Base-by-base conservation (phyloP, 2,888 invertebrate species). In the Volucella inanis region DNA sequence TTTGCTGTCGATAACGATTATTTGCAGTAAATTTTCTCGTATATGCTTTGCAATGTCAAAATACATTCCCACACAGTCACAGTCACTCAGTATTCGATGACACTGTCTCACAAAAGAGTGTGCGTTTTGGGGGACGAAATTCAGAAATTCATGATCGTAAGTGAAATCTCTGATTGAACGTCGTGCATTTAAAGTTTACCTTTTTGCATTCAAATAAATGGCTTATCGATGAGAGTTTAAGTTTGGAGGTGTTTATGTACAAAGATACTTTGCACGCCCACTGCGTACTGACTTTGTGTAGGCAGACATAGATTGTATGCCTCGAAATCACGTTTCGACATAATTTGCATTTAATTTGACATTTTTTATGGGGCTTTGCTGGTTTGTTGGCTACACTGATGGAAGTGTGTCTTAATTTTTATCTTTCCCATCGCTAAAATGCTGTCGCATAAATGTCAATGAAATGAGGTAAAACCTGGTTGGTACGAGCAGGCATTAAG, bases 301-400 rank as follows among this genome's bases (percentile, higher is more conserved):
- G 39, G 18, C 41, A 54, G 61, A 45, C 65, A 18, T 79, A 61
- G 52, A 64, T 50, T 64, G 50, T 78, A 62, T 43, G 64, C 50
- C 38, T 71, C n/a, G 15, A 49, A n/a, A 47, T 31, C 75, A 75
- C 75, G 85, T 81, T 85, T 77, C 80, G 87, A 89, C 88, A 88
- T 88, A 88, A 89, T 89, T 89, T 89, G 88, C 89, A 89, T 89
- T 89, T 89, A 88, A 90, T 90, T 89, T 90, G 89, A 89, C 88
- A 88, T 89, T 87, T 81, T 87, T 78, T 87, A 87, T 87, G 87
- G 83, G 87, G 59, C 62, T 62, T 49, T 41, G n/a, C 47, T 55
- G 31, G 50, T 50, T 18, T 15, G 47, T 39, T 38, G 59, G n/a
- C 55, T 31, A 6, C 31, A 31, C 31, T 31, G 31, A 31, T 31